Base-by-base conservation (phyloP, 2,797 vertebrate genomes). In the Anguilla pacifica region DNA sequence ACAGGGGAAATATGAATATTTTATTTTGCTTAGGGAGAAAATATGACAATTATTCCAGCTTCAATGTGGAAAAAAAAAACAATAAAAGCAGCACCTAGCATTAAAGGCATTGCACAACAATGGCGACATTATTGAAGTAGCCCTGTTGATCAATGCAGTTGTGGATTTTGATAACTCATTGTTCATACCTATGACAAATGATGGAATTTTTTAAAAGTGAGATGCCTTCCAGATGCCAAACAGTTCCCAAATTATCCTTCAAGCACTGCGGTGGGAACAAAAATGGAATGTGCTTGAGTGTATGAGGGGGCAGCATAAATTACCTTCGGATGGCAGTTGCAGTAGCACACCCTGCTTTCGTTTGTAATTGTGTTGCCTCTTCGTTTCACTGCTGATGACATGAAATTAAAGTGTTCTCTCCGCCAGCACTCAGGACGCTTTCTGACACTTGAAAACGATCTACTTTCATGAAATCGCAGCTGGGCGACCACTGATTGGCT, bases 241-340 rank as follows among this genome's bases (percentile, higher is more conserved):
- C 93, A 89, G 92, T 92, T 93, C 95, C 94, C 94, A 96, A 96
- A 96, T 96, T 96, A 96, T 93, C 94, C 95, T 95, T 96, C 95
- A 95, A 95, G 94, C 94, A 74, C 91, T 88, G 87, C 91, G 90
- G 92, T 91, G 90, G 6, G 92, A 90, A 93, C 93, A 93, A 90
- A 87, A 92, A 91, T 84, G 87, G 93, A 90, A 91, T 92, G 91
- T 86, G 91, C 84, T 86, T 55, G 91, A 89, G 93, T 96, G 95
- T 96, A 96, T 95, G 95, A 95, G 95, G 93, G 94, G 94, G 93
- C 94, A 93, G 95, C 94, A 96, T 96, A 96, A 95, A 96, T 96
- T 96, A 96, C 94, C 92, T 94, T 94, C 94, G 94, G 94, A 94
- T 96, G 95, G 95, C 95, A 95, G 93, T 95, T 89, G 93, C 93